Conservation (phyloP, 2,888 invertebrate species). For the Arctia plantaginis region DNA sequence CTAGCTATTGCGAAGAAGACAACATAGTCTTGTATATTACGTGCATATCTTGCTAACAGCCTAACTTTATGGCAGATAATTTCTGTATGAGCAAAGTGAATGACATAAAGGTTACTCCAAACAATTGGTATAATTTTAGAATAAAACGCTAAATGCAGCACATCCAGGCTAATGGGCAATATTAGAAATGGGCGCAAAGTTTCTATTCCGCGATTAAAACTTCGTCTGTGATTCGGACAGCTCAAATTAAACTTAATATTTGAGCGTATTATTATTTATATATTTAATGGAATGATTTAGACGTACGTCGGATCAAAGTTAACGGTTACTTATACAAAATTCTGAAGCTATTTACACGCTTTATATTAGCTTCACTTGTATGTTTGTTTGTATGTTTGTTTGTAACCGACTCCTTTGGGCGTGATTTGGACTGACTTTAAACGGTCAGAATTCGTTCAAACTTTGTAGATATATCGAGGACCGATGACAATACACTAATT, state of each 20-base stretch:
- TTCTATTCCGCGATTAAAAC: conserved; percentile 53
- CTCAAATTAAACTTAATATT: conserved; percentile 13
- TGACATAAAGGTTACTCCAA: background rate
- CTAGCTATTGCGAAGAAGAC: too few relatives aligned
- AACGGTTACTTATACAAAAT: background rate
- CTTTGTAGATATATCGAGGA: too few relatives aligned
- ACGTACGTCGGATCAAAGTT: background rate
- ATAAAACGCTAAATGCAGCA: conserved; percentile 28
- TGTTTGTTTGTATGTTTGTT: too few relatives aligned
- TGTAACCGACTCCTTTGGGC: too few relatives aligned
- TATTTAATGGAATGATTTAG: background rate
- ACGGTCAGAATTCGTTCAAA: too few relatives aligned
- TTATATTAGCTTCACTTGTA: too few relatives aligned
- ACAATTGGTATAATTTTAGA: conserved; percentile 26
- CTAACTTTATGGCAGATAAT: background rate
- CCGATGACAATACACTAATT: too few relatives aligned
- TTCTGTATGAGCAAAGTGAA: background rate
- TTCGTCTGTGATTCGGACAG: conserved; percentile 43
- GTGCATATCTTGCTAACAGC: background rate
- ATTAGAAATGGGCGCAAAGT: conserved; percentile 43
- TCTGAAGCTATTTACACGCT: background rate
- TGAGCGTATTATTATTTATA: conserved; percentile 6
- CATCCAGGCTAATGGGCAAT: conserved; percentile 41
- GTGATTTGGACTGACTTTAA: too few relatives aligned
- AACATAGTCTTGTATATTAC: background rate